Percentiles rank a stretch among this genome's conserved stretches.
Evolutionary conservation across 35 echinoderm and acorn worm species (phyloP).

Genomic region (Apostichopus parvimensis): DNA sequence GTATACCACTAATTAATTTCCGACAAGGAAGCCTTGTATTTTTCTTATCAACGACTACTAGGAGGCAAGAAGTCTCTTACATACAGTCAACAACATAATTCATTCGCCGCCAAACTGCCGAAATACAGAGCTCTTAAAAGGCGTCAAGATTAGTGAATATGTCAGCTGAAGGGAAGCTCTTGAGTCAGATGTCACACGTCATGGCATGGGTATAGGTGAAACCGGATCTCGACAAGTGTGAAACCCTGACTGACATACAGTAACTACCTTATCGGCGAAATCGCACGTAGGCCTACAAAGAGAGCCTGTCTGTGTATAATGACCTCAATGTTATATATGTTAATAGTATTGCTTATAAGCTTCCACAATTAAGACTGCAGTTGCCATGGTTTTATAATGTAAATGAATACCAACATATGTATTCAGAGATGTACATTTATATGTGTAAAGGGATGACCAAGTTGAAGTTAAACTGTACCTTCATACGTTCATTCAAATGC

Average conservation of each 20-base stretch:
- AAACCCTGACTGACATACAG: neutral
- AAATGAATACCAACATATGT: too few relatives aligned
- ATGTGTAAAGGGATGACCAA: too few relatives aligned
- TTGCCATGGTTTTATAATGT: too few relatives aligned
- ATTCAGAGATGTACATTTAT: too few relatives aligned
- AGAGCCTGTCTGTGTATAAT: too few relatives aligned
- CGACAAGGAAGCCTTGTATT: neutral
- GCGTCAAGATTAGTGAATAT: neutral
- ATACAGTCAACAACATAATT: neutral
- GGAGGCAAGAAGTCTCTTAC: constrained; percentile 2
- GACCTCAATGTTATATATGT: too few relatives aligned
- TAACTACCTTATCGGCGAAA: too few relatives aligned
- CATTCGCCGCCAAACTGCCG: neutral
- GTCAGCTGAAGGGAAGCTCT: neutral
- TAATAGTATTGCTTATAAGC: too few relatives aligned
- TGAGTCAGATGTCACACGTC: neutral
- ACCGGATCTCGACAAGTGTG: neutral
- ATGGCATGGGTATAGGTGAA: neutral
- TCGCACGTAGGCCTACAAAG: too few relatives aligned
- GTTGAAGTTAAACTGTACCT: too few relatives aligned
- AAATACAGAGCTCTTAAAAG: neutral
- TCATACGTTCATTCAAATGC: too few relatives aligned
- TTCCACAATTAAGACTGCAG: too few relatives aligned
- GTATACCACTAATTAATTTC: neutral
- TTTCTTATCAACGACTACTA: neutral